Percentiles rank a stretch among this genome's conserved stretches.
phyloP scores from a whole-genome alignment of 1,140 invertebrate species.

The Alviniconcha marisindica region DNA sequence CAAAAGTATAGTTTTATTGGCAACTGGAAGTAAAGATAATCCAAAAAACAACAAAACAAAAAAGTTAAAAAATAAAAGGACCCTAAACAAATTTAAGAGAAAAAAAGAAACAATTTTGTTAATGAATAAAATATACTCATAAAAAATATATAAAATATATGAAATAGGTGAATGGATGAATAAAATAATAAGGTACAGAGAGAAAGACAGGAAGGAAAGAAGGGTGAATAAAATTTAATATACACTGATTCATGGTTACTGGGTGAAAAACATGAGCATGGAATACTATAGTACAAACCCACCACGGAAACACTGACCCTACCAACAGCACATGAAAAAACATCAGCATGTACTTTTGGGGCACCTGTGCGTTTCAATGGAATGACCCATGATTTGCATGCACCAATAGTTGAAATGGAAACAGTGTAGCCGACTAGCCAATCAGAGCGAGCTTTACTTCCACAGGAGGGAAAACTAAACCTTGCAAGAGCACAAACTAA shows the following conservation, averaged over 20 bases:
- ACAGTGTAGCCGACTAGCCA: neutral
- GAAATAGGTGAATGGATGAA: too few relatives aligned
- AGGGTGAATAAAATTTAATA: too few relatives aligned
- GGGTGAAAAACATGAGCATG: too few relatives aligned
- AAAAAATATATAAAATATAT: too few relatives aligned
- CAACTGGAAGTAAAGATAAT: neutral
- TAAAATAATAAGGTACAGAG: too few relatives aligned
- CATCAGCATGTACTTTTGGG: neutral
- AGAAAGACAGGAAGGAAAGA: too few relatives aligned
- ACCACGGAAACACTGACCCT: neutral
- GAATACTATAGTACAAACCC: neutral
- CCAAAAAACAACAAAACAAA: neutral
- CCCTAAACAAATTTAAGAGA: neutral
- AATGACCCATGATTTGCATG: slow-evolving; percentile 20
- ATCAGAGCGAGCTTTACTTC: neutral
- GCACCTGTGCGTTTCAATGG: neutral
- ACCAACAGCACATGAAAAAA: neutral
- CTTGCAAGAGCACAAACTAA: neutral
- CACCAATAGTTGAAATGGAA: neutral
- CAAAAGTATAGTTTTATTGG: neutral
- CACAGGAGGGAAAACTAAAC: slow-evolving; percentile 26
- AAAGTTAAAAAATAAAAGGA: neutral
- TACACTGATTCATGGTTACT: too few relatives aligned
- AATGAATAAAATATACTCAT: too few relatives aligned
- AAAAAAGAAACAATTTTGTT: neutral